Conservation (phyloP, 2,888 invertebrate species). For the Perizoma affinitatum region DNA sequence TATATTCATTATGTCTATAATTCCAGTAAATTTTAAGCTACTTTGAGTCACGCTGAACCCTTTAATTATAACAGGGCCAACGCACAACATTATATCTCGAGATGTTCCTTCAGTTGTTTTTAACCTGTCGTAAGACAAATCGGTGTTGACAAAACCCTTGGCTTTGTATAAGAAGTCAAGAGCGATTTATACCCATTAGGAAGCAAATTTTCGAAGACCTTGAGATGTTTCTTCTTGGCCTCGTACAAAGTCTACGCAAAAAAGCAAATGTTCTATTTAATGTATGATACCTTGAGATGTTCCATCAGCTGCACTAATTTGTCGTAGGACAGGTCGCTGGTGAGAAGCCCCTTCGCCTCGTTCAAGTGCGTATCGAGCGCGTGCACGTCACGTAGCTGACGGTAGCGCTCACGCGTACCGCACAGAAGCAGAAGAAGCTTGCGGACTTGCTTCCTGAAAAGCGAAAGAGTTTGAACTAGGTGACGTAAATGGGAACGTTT, state of each 20-base stretch:
- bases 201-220: constrained; percentile 65
- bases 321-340: constrained; percentile 90
- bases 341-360: constrained; percentile 82
- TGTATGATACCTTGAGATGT: constrained; percentile 88
- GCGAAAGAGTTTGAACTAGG: constrained; percentile 17
- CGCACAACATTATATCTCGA: no score
- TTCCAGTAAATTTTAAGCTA: no score
- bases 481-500: neutral
- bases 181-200: neutral
- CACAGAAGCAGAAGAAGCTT: constrained; percentile 96
- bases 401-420: constrained; percentile 97
- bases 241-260: neutral
- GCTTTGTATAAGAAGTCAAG: no score
- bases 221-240: constrained; percentile 92
- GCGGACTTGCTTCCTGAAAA: constrained; percentile 92
- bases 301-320: constrained; percentile 97
- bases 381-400: constrained; percentile 96
- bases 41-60: no score
- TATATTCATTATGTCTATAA: no score
- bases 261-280: neutral
- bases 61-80: no score
- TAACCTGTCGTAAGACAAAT: no score
- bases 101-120: no score
- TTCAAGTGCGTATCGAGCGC: constrained; percentile 95
- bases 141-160: no score